Base-by-base conservation (phyloP, 53 echinoderm and acorn worm species). In the Zoroaster sp. region DNA sequence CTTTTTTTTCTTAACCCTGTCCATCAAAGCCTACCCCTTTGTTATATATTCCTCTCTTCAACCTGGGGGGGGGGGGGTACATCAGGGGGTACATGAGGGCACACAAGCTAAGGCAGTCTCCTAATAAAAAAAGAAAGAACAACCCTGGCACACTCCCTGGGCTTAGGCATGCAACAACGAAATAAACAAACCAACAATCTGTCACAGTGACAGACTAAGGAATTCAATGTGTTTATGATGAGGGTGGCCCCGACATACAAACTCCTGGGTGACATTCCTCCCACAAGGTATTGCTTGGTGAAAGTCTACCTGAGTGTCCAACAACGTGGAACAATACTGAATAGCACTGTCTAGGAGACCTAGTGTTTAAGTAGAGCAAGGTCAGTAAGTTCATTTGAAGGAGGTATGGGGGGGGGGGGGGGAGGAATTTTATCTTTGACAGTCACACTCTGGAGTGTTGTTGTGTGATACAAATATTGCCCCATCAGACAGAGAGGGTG, bases 1-100 rank as follows among this genome's bases (percentile, higher is more conserved):
- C 63, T 11, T 28, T 20, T 72, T 41, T 72, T 12, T 78, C 78
- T 78, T 78, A 78, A 78, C 78, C 78, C 59, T 78, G 78, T 78
- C 78, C 25, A 78, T 78, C 78, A 78, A 78, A 36, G 4, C 15
- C 34, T 35, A 1, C 40, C 41, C 15, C 39, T 36, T 72, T 72
- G 73, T 72, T 41, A n/a, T 41, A 20, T 39, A 13, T 13, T 40
- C 41, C 4, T 20, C 52, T 17, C 32, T 7, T 23, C 3, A 35
- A 35, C 54, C 53, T 20, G 38, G 15, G 1, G 46, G 59, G 78
- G 59, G 36, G 33, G 78, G 59, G 36, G 33, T 54, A 78, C 55
- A 39, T 33, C 4, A 36, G 37, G 37, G 78, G 55, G 54, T 40
- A 20, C 77, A 49, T 49, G 49, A 35, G 59, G 78, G 55, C 37